Conservation (phyloP, 2,888 invertebrate species). For the Mechanitis mazaeus region DNA sequence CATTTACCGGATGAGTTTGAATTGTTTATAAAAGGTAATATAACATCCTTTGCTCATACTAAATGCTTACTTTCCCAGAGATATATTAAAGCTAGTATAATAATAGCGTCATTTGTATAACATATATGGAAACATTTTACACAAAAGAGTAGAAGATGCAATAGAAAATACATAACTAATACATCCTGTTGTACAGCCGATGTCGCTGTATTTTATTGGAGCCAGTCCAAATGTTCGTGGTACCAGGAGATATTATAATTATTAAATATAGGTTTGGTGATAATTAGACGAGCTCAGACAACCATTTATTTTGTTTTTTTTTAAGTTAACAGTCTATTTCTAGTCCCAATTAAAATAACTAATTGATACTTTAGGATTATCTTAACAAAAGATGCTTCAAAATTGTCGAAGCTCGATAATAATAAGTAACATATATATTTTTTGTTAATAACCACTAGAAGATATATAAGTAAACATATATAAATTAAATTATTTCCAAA, state of each 20-base stretch:
- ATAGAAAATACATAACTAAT: constrained; percentile 32
- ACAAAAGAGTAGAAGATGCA: constrained; percentile 16
- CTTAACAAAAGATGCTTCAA: too few species aligned
- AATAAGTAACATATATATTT: too few species aligned
- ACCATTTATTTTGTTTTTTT: too few species aligned
- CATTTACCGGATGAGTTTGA: constrained; percentile 17
- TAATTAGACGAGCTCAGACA: too few species aligned
- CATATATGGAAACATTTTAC: constrained; percentile 15
- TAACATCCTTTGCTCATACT: constrained; percentile 2
- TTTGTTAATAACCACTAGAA: too few species aligned
- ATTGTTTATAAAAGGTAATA: constrained; percentile 20
- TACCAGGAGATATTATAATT: constrained; percentile 7
- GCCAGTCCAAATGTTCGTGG: constrained; percentile 34
- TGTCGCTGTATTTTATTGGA: constrained; percentile 32
- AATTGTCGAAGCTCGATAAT: too few species aligned
- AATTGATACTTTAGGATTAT: too few species aligned
- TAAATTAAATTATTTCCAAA: too few species aligned
- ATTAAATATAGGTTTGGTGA: constrained; percentile 20
- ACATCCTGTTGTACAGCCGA: constrained; percentile 32
- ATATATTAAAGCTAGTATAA: constrained; percentile 13
- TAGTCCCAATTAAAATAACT: too few species aligned
- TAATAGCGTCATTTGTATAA: not conserved
- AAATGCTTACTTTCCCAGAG: constrained; percentile 15
- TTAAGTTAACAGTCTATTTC: too few species aligned
- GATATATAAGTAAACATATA: too few species aligned